Conservation (phyloP, 2,113 vertebrate species). For the Cnemophilus loriae region DNA sequence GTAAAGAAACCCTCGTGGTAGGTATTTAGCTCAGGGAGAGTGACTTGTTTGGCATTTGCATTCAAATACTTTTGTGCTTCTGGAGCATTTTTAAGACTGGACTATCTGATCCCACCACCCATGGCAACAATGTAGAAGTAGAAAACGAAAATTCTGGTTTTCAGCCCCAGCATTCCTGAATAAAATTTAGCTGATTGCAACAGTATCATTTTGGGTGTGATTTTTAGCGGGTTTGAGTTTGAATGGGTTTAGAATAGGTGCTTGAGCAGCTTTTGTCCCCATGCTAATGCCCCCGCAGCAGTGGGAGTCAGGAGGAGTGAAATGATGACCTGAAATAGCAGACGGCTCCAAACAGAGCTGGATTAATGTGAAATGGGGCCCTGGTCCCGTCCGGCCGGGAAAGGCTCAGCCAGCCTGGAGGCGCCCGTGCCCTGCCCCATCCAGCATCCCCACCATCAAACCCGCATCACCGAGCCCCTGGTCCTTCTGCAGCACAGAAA, state of each 20-base stretch:
- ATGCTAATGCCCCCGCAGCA: constrained; percentile 22
- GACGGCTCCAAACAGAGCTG: constrained; percentile 37
- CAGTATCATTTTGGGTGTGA: constrained; percentile 30
- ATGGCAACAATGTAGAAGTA: neutral
- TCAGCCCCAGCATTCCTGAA: constrained; percentile 36
- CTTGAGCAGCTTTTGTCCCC: constrained; percentile 29
- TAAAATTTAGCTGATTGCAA: constrained; percentile 45
- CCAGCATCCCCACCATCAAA: neutral
- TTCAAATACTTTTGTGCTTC: constrained; percentile 36
- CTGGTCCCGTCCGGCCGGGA: neutral
- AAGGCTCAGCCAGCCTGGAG: neutral
- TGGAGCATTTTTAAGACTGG: neutral
- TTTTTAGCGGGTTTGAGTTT: constrained; percentile 56
- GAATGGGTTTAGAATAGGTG: constrained; percentile 52
- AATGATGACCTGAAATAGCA: constrained; percentile 52
- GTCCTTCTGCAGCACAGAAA: neutral
- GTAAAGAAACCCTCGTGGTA: neutral
- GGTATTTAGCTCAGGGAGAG: neutral
- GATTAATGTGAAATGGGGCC: constrained; percentile 32
- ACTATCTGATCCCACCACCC: neutral
- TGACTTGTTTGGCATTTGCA: constrained; percentile 25
- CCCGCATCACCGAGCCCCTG: rapidly evolving
- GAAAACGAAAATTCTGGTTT: constrained; percentile 23
- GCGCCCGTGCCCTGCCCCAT: neutral
- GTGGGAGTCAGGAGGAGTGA: constrained; percentile 34